Conservation (phyloP, 2,113 vertebrate genomes). For the Tonatia bakeri region DNA sequence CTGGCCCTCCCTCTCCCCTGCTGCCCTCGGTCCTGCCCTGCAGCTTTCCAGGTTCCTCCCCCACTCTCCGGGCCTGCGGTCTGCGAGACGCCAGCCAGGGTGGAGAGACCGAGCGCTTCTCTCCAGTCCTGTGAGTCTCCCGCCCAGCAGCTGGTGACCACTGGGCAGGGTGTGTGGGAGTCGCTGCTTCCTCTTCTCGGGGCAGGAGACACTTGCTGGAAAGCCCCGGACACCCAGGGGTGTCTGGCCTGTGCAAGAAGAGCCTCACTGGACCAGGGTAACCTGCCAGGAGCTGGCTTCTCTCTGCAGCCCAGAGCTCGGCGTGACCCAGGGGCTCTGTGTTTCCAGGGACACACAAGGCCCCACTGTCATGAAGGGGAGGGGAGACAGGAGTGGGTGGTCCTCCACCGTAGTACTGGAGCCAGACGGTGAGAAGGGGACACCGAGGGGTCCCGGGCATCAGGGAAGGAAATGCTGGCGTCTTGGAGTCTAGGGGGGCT, state of each 20-base stretch:
- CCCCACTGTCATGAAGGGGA: rapidly evolving
- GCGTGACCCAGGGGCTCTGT: rapidly evolving
- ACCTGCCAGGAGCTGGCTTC: background rate
- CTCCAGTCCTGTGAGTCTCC: background rate
- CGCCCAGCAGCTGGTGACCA: background rate
- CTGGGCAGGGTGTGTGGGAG: background rate
- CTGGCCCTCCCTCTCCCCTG: background rate
- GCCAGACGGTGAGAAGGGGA: background rate
- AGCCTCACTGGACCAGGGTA: background rate
- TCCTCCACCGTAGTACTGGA: background rate
- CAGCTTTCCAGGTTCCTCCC: background rate
- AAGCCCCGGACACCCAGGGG: background rate
- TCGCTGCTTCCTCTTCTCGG: conserved; percentile 44
- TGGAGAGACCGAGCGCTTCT: background rate
- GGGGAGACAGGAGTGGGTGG: background rate
- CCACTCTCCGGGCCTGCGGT: background rate
- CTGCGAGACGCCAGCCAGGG: background rate
- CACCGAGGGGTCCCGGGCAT: background rate
- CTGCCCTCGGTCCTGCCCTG: background rate
- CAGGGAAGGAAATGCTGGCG: background rate
- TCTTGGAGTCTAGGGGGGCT: background rate
- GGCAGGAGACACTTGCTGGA: background rate
- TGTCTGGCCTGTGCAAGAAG: background rate
- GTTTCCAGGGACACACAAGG: background rate
- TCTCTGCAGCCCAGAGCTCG: background rate